Evolutionary conservation across 2,888 invertebrate genomes (phyloP), one percentile per base, ranked within the genome.

Genomic region (Lithophane semibrunnea): DNA sequence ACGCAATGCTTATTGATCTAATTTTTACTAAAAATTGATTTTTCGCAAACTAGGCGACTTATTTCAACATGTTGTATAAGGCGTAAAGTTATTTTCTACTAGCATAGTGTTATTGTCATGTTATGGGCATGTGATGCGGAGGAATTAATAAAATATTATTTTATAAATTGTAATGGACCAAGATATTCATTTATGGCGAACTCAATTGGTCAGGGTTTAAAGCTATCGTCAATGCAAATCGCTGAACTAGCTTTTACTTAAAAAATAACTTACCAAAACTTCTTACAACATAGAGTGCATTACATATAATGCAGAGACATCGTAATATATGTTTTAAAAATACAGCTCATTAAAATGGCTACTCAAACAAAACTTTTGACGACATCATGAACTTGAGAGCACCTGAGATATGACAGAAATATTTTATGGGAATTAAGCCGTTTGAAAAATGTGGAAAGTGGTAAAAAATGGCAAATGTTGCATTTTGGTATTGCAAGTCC

Each of bases 361-460:
- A 42, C 58, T 52, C 56, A 24, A 37, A 78, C 54, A n/a, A 42
- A 79, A 63, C 3, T 44, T 12, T 72, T 37, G 18, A 56, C 21
- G 16, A 44, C 29, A 68, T 77, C 21, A 66, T 75, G 65, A 77
- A 74, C 75, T 68, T 47, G n/a, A 58, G 56, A 29, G 44, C 37
- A 54, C 5, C 49, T 52, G n/a, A 65, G 77, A 29, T 75, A 77
- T 82, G 87, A 86, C 79, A 60, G 52, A 82, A 86, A 84, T 84
- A 73, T 82, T 76, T 63, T 63, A 82, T 79, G 75, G 8, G 18
- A n/a, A 77, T 79, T 71, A 69, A 29, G 61, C 54, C 42, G 5
- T 77, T 78, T 82, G 63, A 18, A 65, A 70, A 74, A 74, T 68
- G 71, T 73, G n/a, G 68, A 81, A 75, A 79, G 66, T 29, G 44